These are phyloP conservation scores for Protosalanx chinensis DNA, from an alignment of 2,797 vertebrate species.

Conservation along the genomic window DNA sequence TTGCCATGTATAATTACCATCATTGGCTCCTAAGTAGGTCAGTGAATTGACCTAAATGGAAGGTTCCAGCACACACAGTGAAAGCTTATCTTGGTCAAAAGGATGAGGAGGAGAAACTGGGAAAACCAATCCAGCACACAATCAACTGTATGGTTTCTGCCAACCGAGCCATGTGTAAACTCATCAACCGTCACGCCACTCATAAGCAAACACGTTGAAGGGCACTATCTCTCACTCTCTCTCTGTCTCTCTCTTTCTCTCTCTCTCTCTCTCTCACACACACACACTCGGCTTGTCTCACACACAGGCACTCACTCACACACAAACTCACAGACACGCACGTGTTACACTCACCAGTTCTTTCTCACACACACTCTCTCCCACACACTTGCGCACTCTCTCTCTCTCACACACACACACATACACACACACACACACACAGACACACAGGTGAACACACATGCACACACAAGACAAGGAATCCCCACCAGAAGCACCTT, in stretches of 20 bases:
- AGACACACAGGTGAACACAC: background rate
- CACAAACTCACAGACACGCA: too few species aligned
- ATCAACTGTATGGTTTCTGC: conserved; percentile 1
- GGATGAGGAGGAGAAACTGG: conserved; percentile 16
- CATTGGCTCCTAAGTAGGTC: conserved; percentile 45
- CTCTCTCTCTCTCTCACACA: background rate
- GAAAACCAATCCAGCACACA: background rate
- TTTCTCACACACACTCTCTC: too few species aligned
- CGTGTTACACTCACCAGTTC: background rate
- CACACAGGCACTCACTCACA: too few species aligned
- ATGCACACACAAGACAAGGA: too few species aligned
- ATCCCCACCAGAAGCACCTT: background rate
- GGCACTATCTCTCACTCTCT: background rate
- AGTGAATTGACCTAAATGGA: conserved; percentile 49
- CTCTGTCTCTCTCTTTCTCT: background rate
- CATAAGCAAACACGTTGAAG: too few species aligned
- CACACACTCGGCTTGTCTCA: background rate
- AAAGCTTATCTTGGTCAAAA: conserved; percentile 31
- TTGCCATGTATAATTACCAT: conserved; percentile 53
- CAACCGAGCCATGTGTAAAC: background rate
- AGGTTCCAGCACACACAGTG: conserved; percentile 32
- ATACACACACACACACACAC: background rate
- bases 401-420: background rate
- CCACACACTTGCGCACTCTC: too few species aligned
- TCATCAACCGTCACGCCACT: background rate